phyloP scores from a whole-genome alignment of 2,888 invertebrate species.

The Didymodactylos carnosus region DNA sequence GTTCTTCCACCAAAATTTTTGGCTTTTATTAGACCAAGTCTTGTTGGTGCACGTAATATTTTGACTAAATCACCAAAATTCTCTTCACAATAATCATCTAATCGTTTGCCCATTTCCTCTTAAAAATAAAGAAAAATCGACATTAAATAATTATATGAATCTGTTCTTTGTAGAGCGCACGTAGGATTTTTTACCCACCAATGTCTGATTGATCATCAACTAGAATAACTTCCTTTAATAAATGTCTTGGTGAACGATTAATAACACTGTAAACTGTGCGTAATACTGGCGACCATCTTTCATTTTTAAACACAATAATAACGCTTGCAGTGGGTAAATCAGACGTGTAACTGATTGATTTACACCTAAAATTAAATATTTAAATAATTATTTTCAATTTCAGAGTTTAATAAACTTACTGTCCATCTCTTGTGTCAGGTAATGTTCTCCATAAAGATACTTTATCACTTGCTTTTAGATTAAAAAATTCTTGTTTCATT shows the following conservation, averaged over 20 bases:
- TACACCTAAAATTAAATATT: constrained; percentile 40
- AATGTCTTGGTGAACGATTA: constrained; percentile 47
- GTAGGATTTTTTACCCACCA: constrained; percentile 35
- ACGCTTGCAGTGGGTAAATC: constrained; percentile 50
- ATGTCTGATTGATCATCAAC: constrained; percentile 74
- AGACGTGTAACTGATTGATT: constrained; percentile 43
- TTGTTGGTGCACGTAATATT: constrained; percentile 2
- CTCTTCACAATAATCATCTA: constrained; percentile 12
- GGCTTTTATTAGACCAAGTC: constrained; percentile 12
- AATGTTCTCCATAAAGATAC: constrained; percentile 62
- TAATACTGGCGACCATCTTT: constrained; percentile 62
- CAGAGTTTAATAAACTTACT: constrained; percentile 30
- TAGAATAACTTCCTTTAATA: constrained; percentile 71
- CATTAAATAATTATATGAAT: background rate
- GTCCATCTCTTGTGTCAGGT: constrained; percentile 42
- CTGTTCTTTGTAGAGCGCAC: background rate
- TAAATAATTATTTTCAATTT: background rate
- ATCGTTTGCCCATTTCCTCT: constrained; percentile 8
- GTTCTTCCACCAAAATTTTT: constrained; percentile 10
- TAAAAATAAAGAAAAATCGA: background rate
- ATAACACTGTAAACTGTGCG: constrained; percentile 74
- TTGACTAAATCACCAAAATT: constrained; percentile 9
- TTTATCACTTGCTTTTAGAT: constrained; percentile 65
- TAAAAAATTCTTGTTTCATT: constrained; percentile 62
- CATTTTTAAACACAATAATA: constrained; percentile 66